Conservation (phyloP, 2,888 invertebrate genomes). For the Exocentrus adspersus region DNA sequence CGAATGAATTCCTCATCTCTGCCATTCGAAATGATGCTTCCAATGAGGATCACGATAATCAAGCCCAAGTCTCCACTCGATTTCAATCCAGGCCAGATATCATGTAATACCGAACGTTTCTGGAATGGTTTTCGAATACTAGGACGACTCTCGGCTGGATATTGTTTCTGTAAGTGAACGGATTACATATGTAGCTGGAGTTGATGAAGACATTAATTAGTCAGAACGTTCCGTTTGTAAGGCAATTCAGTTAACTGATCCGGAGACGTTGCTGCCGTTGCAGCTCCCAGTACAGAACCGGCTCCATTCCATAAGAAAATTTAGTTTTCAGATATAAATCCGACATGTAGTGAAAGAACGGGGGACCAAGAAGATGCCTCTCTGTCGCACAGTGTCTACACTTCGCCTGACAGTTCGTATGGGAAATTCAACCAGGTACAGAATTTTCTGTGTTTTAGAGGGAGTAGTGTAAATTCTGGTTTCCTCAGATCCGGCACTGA, state of each 20-base stretch:
- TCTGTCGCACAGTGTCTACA: too few species aligned
- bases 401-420: too few species aligned
- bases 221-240: constrained; percentile 5
- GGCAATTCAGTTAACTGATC: constrained; percentile 13
- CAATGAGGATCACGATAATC: constrained; percentile 4
- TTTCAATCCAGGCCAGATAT: background rate
- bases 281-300: background rate
- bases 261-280: constrained; percentile 5
- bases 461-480: too few species aligned
- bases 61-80: background rate
- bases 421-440: too few species aligned
- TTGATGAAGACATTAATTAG: constrained; percentile 29
- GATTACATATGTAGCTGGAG: constrained; percentile 10
- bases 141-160: background rate
- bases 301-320: too few species aligned
- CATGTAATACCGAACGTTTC: background rate
- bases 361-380: too few species aligned
- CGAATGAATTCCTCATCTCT: background rate
- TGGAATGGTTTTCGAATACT: background rate
- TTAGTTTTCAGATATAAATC: too few species aligned
- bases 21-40: background rate
- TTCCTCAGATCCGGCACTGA: background rate
- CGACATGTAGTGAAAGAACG: too few species aligned
- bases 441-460: too few species aligned
- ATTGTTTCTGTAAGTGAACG: constrained; percentile 20